Conservation (phyloP, 2,888 invertebrate genomes). For the Aspidiotus destructor region DNA sequence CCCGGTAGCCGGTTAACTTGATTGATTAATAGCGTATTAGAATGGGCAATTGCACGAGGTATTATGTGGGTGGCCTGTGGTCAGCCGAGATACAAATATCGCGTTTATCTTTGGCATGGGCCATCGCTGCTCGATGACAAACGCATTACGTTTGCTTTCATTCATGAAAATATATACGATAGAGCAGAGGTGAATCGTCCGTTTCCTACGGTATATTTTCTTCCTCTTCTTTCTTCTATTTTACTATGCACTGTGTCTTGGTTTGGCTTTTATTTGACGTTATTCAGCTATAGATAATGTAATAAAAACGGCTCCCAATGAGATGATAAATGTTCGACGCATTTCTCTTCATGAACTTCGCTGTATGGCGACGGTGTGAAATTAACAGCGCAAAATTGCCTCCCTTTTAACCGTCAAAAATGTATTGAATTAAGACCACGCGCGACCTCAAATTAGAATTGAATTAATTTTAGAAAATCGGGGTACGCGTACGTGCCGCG, state of each 20-base stretch:
- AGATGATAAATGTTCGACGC: slow-evolving; percentile 24
- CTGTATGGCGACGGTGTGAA: slow-evolving; percentile 27
- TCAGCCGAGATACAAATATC: slow-evolving; percentile 26
- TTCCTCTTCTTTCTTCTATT: slow-evolving; percentile 7
- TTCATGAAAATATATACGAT: slow-evolving; percentile 8
- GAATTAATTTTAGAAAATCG: too few species aligned
- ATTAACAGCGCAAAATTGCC: slow-evolving; percentile 28
- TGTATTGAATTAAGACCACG: too few species aligned
- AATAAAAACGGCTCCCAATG: slow-evolving; percentile 31
- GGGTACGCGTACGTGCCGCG: too few species aligned
- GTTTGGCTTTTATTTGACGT: slow-evolving; percentile 18
- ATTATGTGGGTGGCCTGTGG: slow-evolving; percentile 32
- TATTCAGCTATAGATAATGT: slow-evolving; percentile 28
- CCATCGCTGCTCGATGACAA: slow-evolving; percentile 21
- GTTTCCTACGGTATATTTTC: neutral
- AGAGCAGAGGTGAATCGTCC: slow-evolving; percentile 8
- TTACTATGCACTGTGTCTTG: neutral
- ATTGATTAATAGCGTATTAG: slow-evolving; percentile 3
- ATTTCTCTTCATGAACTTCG: slow-evolving; percentile 10
- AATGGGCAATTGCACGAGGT: slow-evolving; percentile 30
- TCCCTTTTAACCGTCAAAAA: slow-evolving; percentile 24
- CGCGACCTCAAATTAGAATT: too few species aligned
- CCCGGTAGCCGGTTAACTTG: slow-evolving; percentile 2
- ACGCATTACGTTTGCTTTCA: slow-evolving; percentile 12
- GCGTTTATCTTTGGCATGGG: slow-evolving; percentile 13